phyloP scores from a whole-genome alignment of 2,797 vertebrate species.

The Sebastes iracundus region DNA sequence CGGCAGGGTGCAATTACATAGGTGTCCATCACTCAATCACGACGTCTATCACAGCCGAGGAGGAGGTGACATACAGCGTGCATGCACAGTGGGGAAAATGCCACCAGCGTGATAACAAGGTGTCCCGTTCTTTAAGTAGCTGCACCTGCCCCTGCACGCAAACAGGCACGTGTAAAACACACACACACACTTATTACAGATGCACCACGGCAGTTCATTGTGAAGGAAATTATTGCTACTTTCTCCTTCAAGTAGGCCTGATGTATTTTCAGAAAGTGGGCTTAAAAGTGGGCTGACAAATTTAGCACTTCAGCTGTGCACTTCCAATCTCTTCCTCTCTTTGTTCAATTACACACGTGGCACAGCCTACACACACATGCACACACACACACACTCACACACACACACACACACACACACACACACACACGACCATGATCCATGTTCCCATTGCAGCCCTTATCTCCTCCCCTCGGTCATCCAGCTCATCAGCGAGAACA shows the following conservation, averaged over 20 bases:
- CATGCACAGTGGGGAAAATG: constrained; percentile 46
- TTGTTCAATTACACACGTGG: constrained; percentile 57
- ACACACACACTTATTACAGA: not conserved
- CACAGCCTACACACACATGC: constrained; percentile 47
- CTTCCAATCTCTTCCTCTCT: constrained; percentile 48
- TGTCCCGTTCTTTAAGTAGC: constrained; percentile 22
- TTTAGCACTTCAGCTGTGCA: constrained; percentile 55
- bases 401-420: constrained; percentile 5
- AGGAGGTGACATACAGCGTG: constrained; percentile 34
- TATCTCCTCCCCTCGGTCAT: constrained; percentile 62
- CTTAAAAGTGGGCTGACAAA: constrained; percentile 58
- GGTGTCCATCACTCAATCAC: constrained; percentile 56
- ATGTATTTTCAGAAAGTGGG: constrained; percentile 57
- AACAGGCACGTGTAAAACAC: constrained; percentile 3
- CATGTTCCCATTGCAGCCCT: constrained; percentile 59
- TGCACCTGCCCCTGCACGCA: constrained; percentile 23
- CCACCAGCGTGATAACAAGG: constrained; percentile 39
- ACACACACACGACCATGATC: constrained; percentile 47
- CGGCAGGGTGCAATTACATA: constrained; percentile 54
- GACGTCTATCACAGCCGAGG: constrained; percentile 20
- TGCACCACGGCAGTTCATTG: not conserved
- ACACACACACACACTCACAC: constrained; percentile 25
- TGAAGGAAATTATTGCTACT: constrained; percentile 26
- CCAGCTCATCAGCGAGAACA: constrained; percentile 77
- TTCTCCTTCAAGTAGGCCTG: constrained; percentile 34